Evolutionary conservation across 2,888 invertebrate genomes (phyloP), one percentile per base, ranked within the genome.

Genomic region (Chalcis sispes): DNA sequence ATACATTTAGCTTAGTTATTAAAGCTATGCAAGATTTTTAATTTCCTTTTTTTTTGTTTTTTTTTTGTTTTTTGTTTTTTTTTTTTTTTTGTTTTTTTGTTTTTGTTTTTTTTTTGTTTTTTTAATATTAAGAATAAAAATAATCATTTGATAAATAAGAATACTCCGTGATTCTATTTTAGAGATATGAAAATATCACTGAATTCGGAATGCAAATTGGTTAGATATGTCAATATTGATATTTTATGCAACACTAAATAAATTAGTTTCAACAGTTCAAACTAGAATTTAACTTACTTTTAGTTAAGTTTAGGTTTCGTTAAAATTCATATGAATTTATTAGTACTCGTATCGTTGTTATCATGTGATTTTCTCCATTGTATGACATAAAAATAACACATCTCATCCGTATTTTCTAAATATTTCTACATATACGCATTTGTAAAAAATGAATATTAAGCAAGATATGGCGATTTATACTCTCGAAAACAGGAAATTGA

Each of bases 151-250:
- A 42, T 27, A 52, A 52, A 50, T 61, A 40, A 59, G 36, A 50
- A 52, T 7, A 71, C 61, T 61, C 42, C 40, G 50, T 40, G 64
- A 54, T 56, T 46, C 46, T 56, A 56, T 64, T 56, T 72, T 46
- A 36, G 13, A 54, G 8, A 29, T 56, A n/a, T 46, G 56, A 56
- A 56, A 64, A 56, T 64, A 62, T 72, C 56, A 64, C 42, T 46
- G n/a, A n/a, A n/a, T n/a, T n/a, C n/a, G n/a, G 2, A 64, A 56
- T 3, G 13, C 46, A 56, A 40, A 27, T 54, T 13, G 15, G 20
- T 46, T 29, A 62, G 75, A 75, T 75, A 75, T 75, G 69, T 75
- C n/a, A 70, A 64, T 62, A 46, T 62, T 62, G 74, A 74, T 74
- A 74, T 69, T 58, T 62, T 5, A 20, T 48, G 20, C 15, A 0